Evolutionary conservation across 2,113 vertebrate species (phyloP).

Genomic region (Phrynocephalus versicolor): DNA sequence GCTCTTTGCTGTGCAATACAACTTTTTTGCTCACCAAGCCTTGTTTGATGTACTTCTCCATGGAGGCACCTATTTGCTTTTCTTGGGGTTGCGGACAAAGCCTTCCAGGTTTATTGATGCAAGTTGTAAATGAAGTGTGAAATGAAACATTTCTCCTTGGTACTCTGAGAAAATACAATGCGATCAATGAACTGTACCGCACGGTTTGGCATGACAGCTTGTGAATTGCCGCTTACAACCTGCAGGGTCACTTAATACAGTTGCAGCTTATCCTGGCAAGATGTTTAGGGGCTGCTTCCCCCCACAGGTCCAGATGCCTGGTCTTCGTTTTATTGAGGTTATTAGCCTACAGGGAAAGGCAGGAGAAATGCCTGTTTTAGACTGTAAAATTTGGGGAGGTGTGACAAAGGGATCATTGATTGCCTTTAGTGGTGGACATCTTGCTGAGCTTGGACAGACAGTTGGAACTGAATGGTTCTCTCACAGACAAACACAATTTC

Average conservation of each 20-base stretch:
- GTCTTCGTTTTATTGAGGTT: background rate
- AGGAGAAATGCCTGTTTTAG: background rate
- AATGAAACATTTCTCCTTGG: background rate
- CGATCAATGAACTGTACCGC: background rate
- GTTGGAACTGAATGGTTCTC: background rate
- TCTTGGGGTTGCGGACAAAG: background rate
- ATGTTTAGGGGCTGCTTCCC: background rate
- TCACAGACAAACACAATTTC: background rate
- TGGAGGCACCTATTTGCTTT: background rate
- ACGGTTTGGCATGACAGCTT: background rate
- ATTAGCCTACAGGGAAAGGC: background rate
- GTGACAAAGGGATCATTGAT: background rate
- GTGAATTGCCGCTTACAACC: background rate
- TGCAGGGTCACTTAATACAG: background rate
- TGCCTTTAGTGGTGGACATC: too few species aligned
- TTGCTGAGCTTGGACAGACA: background rate
- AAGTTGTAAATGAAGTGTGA: slow-evolving; percentile 26
- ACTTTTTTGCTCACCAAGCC: background rate
- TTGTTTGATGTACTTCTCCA: background rate
- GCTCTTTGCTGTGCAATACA: background rate
- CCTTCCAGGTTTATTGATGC: accelerated
- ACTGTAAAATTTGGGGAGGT: background rate
- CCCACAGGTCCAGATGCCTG: background rate
- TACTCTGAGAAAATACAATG: slow-evolving; percentile 1
- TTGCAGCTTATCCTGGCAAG: background rate